phyloP scores from a whole-genome alignment of 1,140 invertebrate genomes.

The Pachyrhynchus sulphureomaculatus region DNA sequence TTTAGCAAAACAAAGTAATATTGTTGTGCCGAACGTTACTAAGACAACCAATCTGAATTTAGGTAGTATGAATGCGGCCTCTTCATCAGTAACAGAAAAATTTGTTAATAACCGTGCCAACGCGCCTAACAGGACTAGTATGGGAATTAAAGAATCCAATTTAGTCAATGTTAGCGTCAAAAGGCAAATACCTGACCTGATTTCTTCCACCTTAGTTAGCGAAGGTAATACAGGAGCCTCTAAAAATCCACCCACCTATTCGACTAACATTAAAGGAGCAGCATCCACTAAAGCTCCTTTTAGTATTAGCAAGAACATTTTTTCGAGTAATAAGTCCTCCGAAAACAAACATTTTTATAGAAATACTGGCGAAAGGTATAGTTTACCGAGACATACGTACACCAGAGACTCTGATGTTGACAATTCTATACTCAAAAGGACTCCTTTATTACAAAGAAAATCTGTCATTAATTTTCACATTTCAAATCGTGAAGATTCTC shows the following conservation, averaged over 20 bases:
- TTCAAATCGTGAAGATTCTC: not conserved
- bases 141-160: not conserved
- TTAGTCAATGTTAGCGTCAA: not conserved
- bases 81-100: constrained; percentile 42
- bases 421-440: constrained; percentile 5
- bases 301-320: constrained; percentile 4
- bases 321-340: not conserved
- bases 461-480: not conserved
- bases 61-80: constrained; percentile 34
- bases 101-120: constrained; percentile 28
- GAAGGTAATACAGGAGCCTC: not conserved
- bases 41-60: constrained; percentile 39
- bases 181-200: constrained; percentile 34
- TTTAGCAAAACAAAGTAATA: constrained; percentile 18
- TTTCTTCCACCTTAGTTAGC: constrained; percentile 37
- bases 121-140: not conserved
- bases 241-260: not conserved
- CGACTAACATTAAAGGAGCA: too few species aligned
- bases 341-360: not conserved
- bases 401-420: constrained; percentile 27
- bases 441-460: constrained; percentile 27
- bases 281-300: not conserved
- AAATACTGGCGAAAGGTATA: constrained; percentile 9
- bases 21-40: not conserved
- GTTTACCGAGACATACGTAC: constrained; percentile 20